Conservation (phyloP, 1,140 invertebrate genomes). For the Matsumurasca onukii region DNA sequence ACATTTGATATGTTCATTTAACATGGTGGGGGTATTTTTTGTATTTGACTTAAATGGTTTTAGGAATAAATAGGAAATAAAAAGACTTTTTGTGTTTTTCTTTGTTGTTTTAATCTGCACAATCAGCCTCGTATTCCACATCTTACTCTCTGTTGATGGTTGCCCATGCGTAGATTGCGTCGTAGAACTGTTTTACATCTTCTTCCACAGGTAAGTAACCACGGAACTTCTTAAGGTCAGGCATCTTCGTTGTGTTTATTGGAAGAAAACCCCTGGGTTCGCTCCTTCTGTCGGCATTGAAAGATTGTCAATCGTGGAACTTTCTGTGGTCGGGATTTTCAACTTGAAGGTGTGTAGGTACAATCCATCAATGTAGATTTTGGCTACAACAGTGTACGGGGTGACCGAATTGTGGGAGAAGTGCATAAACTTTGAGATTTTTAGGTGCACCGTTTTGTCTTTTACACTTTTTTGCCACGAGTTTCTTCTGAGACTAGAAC, state of each 20-base stretch:
- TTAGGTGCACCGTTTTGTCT: slow-evolving; percentile 29
- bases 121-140: too few relatives aligned
- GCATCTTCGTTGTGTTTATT: slow-evolving; percentile 2
- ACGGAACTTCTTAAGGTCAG: not conserved
- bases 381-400: slow-evolving; percentile 7
- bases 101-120: too few relatives aligned
- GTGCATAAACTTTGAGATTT: slow-evolving; percentile 30
- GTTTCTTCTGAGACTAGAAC: slow-evolving; percentile 29
- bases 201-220: not conserved
- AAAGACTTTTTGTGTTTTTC: too few relatives aligned
- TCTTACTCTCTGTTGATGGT: too few relatives aligned
- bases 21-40: too few relatives aligned
- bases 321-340: slow-evolving; percentile 1
- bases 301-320: not conserved
- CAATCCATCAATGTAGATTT: slow-evolving; percentile 25
- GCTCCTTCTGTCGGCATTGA: not conserved
- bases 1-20: too few relatives aligned
- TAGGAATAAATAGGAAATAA: too few relatives aligned
- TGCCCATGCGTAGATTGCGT: slow-evolving; percentile 9
- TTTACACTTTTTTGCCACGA: slow-evolving; percentile 20
- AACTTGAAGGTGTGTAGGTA: not conserved
- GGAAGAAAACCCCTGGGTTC: not conserved
- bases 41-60: too few relatives aligned
- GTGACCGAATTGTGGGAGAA: slow-evolving; percentile 25
- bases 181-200: not conserved